These are phyloP conservation scores for Sycophaga agraensis DNA, from an alignment of 1,140 invertebrate species.

Conservation along the genomic window DNA sequence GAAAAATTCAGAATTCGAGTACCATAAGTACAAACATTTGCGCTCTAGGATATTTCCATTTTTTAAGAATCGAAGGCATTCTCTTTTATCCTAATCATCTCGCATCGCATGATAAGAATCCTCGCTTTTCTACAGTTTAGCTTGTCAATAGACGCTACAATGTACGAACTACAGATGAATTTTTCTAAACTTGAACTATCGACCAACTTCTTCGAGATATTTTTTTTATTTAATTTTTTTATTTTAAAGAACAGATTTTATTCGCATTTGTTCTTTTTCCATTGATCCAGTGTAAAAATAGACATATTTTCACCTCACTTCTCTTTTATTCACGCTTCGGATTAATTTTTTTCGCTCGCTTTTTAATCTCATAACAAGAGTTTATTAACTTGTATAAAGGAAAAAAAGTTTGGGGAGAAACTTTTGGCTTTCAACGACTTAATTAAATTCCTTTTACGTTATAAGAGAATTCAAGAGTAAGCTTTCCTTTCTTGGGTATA, in stretches of 20 bases:
- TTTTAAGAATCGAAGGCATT: background rate
- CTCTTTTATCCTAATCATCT: constrained; percentile 5
- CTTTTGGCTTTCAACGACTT: background rate
- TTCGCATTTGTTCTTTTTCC: constrained; percentile 29
- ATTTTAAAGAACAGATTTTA: constrained; percentile 14
- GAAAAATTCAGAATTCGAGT: background rate
- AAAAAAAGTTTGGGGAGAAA: background rate
- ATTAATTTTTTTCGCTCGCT: constrained; percentile 13
- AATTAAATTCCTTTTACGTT: too few relatives aligned
- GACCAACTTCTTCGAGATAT: background rate
- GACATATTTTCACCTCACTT: constrained; percentile 38
- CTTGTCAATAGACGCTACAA: constrained; percentile 32
- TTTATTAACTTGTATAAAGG: background rate
- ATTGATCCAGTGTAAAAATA: constrained; percentile 51
- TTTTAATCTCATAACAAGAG: constrained; percentile 16
- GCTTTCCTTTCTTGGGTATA: too few relatives aligned
- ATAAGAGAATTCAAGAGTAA: too few relatives aligned
- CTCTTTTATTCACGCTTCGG: constrained; percentile 23
- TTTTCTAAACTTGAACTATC: constrained; percentile 36
- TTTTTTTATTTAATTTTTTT: constrained; percentile 27
- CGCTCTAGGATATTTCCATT: background rate
- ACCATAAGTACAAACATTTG: background rate
- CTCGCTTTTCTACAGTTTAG: constrained; percentile 44
- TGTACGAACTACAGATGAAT: constrained; percentile 37
- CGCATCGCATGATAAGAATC: constrained; percentile 13